Evolutionary conservation across 1,140 invertebrate genomes (phyloP), one percentile per base, ranked within the genome.

Genomic region (Parapsyche elsis): DNA sequence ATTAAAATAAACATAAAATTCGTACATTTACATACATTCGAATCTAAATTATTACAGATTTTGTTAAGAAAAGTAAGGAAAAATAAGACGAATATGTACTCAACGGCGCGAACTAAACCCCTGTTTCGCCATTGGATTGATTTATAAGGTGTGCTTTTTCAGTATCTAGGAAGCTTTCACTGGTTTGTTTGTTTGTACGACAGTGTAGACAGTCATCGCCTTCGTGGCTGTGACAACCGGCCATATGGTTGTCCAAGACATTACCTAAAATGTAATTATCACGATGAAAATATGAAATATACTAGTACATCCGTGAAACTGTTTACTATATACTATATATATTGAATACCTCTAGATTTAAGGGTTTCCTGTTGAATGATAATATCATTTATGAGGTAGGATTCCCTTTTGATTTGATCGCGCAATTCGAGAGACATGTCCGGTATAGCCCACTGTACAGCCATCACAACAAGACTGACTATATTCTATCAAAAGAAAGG

Each of bases 321-420:
- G 24, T n/a, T n/a, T n/a, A n/a, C n/a, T n/a, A 12, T 26, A 26
- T 19, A 61, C 0, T 7, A n/a, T 61, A 19, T 19, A 61, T 2
- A 9, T 19, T 9, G 21, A 9, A 21, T 0, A 67, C 64, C 64
- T 67, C 64, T 77, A 12, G 80, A 45, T 76, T 78, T 82, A 21
- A 12, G 23, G 59, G 84, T 85, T 77, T 96, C 95, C 81, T 94
- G 92, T 80, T 92, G 92, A 53, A 96, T 94, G 73, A 97, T 95
- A 71, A 95, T 92, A 84, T 97, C 95, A 85, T 95, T 96, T 0
- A 94, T 94, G 44, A 95, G 87, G 84, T 94, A 95, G 14, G 94
- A 93, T 86, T 97, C 96, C 46, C 94, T 90, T 80, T 95, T 92
- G 79, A 97, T 96, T 84, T 92, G 92, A 82, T 95, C 93, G 0